Evolutionary conservation across 2,888 invertebrate species (phyloP).

Genomic region (Penaeus monodon): DNA sequence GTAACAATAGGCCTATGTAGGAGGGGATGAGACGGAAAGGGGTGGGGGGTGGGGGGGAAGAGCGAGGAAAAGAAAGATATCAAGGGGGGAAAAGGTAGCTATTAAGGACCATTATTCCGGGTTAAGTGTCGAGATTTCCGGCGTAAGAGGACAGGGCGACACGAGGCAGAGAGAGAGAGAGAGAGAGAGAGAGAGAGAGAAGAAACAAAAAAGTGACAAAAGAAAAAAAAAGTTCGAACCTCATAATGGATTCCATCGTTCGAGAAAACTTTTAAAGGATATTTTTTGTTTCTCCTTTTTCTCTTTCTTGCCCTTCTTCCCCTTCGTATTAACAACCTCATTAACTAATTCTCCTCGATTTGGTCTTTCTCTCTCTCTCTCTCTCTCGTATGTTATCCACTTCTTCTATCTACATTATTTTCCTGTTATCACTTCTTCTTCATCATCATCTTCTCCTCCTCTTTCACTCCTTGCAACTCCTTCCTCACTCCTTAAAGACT

Average conservation of each 20-base stretch:
- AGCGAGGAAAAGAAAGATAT: neutral
- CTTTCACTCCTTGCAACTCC: too few species aligned
- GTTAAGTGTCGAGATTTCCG: too few species aligned
- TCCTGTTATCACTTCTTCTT: too few species aligned
- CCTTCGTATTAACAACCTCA: neutral
- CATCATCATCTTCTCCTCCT: too few species aligned
- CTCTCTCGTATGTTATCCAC: too few species aligned
- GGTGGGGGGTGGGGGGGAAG: neutral
- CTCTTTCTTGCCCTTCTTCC: slow-evolving; percentile 4
- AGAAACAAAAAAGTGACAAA: too few species aligned
- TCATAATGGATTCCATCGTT: neutral
- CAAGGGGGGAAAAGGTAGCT: neutral
- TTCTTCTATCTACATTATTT: neutral
- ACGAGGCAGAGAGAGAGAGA: too few species aligned
- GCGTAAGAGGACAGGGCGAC: too few species aligned
- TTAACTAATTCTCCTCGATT: neutral
- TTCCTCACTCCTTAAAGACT: too few species aligned
- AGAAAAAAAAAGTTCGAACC: neutral
- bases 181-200: too few species aligned
- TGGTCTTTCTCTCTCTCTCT: too few species aligned
- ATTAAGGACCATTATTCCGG: neutral
- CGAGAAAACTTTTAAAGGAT: neutral
- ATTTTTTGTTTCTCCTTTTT: neutral
- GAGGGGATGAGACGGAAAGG: neutral
- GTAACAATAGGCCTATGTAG: neutral